Percentiles rank a stretch among this genome's conserved stretches.
These are phyloP conservation scores for Chymomyza fuscimana DNA, from an alignment of 2,888 invertebrate genomes.

Conservation along the genomic window DNA sequence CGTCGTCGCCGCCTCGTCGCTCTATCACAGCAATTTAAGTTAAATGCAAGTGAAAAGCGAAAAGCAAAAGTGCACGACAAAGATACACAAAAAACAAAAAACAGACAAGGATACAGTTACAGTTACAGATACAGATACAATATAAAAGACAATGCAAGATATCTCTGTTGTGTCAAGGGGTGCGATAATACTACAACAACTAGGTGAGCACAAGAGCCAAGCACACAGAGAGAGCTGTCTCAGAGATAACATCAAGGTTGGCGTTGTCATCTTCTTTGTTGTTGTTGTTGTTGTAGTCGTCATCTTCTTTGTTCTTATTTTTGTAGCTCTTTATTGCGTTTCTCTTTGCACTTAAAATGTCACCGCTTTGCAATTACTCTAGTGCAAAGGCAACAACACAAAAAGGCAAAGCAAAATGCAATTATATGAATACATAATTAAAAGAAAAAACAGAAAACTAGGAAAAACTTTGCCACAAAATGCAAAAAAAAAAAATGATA, in stretches of 20 bases:
- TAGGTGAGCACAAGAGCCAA: neutral
- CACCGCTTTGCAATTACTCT: conserved; percentile 1
- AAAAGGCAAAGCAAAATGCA: conserved; percentile 23
- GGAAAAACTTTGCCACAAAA: conserved; percentile 40
- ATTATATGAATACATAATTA: neutral
- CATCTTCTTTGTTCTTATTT: neutral
- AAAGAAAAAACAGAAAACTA: neutral
- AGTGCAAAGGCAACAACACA: conserved; percentile 23
- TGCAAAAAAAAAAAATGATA: conserved; percentile 37
- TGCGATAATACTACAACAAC: neutral
- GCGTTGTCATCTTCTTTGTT: neutral
- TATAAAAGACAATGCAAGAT: neutral
- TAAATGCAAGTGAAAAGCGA: neutral
- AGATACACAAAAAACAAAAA: neutral
- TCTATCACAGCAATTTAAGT: neutral
- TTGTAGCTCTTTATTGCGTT: neutral
- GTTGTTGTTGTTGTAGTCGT: too few relatives aligned
- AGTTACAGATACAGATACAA: neutral
- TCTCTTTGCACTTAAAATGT: conserved; percentile 1
- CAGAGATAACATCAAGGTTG: neutral
- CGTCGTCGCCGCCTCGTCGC: neutral
- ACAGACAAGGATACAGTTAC: neutral
- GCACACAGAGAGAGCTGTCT: neutral
- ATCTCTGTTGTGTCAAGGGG: neutral
- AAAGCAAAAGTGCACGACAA: conserved; percentile 2